Percentiles rank a stretch among this genome's conserved stretches.
These are phyloP conservation scores for Coptodon bakossiorum DNA, from an alignment of 2,113 vertebrate species.

Conservation along the genomic window DNA sequence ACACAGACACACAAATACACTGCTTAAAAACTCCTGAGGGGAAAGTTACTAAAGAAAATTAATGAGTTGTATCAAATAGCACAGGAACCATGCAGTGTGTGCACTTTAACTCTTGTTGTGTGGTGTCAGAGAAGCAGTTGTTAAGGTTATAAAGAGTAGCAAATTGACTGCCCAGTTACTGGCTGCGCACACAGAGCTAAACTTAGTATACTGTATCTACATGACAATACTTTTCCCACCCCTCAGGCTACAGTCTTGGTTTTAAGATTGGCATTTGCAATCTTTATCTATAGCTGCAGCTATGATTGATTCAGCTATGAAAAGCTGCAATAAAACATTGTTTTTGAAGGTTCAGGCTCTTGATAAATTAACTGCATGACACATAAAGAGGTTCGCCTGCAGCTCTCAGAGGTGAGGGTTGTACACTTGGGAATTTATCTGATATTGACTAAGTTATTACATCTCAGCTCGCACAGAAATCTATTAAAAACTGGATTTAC, in stretches of 20 bases:
- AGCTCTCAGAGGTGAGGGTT: not conserved
- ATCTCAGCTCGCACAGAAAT: not conserved
- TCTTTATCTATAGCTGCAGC: not conserved
- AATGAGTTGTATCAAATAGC: constrained; percentile 16
- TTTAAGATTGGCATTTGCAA: not conserved
- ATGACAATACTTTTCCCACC: not conserved
- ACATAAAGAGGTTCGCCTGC: not conserved
- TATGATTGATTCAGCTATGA: not conserved
- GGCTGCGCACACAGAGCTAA: not conserved
- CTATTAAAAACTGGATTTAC: not conserved
- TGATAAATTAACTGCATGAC: not conserved
- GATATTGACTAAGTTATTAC: not conserved
- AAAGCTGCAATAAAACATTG: not conserved
- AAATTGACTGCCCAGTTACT: not conserved
- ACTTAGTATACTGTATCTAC: not conserved
- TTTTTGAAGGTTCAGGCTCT: not conserved
- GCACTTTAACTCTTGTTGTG: not conserved
- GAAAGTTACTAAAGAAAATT: constrained; percentile 10
- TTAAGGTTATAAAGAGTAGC: not conserved
- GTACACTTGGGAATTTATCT: not conserved
- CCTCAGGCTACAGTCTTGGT: not conserved
- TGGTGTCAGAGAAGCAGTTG: not conserved
- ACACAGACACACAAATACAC: not conserved
- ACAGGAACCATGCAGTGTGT: not conserved
- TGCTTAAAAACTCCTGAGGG: constrained; percentile 20